Evolutionary conservation across 2,888 invertebrate genomes (phyloP), one percentile per base, ranked within the genome.

Genomic region (Empis stercorea): DNA sequence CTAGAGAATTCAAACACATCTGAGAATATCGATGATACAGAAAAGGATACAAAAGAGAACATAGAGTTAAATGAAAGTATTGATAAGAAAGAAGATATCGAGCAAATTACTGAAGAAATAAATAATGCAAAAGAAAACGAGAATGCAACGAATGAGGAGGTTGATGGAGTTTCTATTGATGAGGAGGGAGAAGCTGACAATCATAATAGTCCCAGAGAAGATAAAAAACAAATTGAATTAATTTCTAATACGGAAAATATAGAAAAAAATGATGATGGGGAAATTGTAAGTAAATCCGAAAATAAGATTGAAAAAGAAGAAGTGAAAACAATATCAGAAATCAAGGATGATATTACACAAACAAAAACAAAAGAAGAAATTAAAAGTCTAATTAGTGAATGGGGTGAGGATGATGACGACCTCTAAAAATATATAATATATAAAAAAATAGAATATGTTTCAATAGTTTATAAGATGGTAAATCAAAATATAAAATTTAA

Each of bases 351-450:
- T 6, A 38, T 51, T 14, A 11, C 15, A 37, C 32, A 47, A 47
- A n/a, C 43, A 0, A 51, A 48, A 38, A 45, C 52, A 16, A 48
- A 55, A 23, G 66, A 64, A 16, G 62, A 62, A 44, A 57, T 67
- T 2, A 66, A 64, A 51, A 68, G 61, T 53, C 55, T 68, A 46
- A 66, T 68, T 39, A 65, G 62, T 49, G 68, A 69, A 51, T 69
- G 68, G 68, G 69, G 51, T 3, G 67, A 66, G 44, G 69, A 67
- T 40, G 66, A 64, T 20, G 65, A 66, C 30, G 65, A 66, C n/a
- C 44, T 49, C 20, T 52, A 50, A 17, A 47, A 27, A 27, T 27
- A 27, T 27, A 9, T 27, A 27, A 7, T 27, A 20, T 9, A 9
- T 27, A 27, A 27, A 34, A 34, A 34, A 34, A 34, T 34, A 13